phyloP scores from a whole-genome alignment of 2,113 vertebrate species.

The Osmerus mordax region DNA sequence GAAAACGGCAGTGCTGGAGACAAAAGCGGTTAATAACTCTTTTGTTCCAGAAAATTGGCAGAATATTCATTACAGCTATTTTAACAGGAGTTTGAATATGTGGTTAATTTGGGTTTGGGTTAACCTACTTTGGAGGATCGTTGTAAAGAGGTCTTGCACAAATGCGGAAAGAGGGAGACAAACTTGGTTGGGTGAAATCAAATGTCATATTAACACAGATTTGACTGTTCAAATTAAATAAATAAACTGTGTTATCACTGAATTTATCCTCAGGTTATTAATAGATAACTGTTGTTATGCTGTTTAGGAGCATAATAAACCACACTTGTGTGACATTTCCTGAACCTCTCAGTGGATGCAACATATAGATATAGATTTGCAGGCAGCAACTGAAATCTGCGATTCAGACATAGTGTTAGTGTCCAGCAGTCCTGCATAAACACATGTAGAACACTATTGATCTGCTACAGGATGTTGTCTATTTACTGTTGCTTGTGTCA shows the following conservation, averaged over 20 bases:
- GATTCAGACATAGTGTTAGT: not conserved
- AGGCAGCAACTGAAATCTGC: too few relatives aligned
- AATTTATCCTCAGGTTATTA: too few relatives aligned
- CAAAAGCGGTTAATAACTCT: constrained; percentile 45
- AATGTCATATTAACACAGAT: too few relatives aligned
- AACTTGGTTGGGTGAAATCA: too few relatives aligned
- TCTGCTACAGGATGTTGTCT: constrained; percentile 11
- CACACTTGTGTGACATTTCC: too few relatives aligned
- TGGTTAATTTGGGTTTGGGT: constrained; percentile 34
- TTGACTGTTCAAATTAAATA: too few relatives aligned
- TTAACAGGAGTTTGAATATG: constrained; percentile 31
- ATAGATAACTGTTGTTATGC: too few relatives aligned
- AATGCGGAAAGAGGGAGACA: constrained; percentile 8
- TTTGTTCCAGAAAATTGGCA: constrained; percentile 47
- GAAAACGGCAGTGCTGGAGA: constrained; percentile 23
- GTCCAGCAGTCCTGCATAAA: not conserved
- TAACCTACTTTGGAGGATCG: constrained; percentile 40
- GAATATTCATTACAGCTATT: constrained; percentile 44
- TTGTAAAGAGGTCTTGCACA: constrained; percentile 9
- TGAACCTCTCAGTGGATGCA: too few relatives aligned
- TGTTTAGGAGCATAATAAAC: too few relatives aligned
- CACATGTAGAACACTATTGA: constrained; percentile 12
- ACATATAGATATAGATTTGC: too few relatives aligned
- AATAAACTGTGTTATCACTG: too few relatives aligned
- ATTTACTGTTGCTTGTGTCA: constrained; percentile 1